These are phyloP conservation scores for Anseranas semipalmata DNA, from an alignment of 2,113 vertebrate species.

Conservation along the genomic window DNA sequence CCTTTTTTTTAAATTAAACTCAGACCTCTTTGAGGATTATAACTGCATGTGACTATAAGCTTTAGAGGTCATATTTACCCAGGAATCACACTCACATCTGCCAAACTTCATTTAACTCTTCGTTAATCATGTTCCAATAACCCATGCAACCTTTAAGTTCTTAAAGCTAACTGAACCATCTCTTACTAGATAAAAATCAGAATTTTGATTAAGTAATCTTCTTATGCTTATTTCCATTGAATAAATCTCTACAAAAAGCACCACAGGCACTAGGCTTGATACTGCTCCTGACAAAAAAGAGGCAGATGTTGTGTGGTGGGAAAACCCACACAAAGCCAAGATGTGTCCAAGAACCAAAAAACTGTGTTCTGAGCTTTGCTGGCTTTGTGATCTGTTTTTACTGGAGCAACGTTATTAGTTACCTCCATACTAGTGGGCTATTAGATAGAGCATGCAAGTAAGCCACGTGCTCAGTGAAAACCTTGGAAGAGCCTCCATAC, in stretches of 20 bases:
- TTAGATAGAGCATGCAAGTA: not conserved
- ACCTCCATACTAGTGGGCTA: not conserved
- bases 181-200: constrained; percentile 13
- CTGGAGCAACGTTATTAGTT: fast-evolving
- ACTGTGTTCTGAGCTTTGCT: not conserved
- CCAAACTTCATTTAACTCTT: constrained; percentile 43
- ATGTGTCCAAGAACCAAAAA: not conserved
- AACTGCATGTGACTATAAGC: constrained; percentile 11
- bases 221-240: not conserved
- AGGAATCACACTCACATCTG: constrained; percentile 51
- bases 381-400: not conserved
- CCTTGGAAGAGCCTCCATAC: not conserved
- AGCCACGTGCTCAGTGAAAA: not conserved
- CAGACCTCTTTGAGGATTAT: constrained; percentile 39
- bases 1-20: not conserved
- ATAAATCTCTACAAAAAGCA: not conserved
- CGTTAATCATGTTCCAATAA: constrained; percentile 55
- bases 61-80: constrained; percentile 59
- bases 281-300: not conserved
- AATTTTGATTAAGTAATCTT: not conserved
- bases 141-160: not conserved
- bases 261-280: not conserved
- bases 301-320: not conserved
- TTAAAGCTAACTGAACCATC: constrained; percentile 3
- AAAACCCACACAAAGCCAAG: not conserved